Conservation (phyloP, 2,113 vertebrate genomes). For the Podarcis cretensis region DNA sequence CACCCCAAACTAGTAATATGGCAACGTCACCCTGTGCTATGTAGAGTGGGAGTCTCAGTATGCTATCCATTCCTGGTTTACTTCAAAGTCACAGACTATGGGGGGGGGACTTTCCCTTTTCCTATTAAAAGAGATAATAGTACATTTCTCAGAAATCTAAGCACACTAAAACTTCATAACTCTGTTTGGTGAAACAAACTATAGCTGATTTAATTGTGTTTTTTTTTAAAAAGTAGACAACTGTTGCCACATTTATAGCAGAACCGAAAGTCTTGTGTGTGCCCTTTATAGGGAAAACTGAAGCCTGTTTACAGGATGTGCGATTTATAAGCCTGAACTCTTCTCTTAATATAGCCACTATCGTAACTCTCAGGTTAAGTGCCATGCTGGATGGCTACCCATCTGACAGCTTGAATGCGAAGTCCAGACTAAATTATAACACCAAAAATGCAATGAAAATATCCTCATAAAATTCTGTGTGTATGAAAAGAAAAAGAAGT, state of each 20-base stretch:
- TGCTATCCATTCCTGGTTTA: slow-evolving; percentile 1
- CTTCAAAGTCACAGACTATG: not conserved
- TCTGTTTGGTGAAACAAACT: not conserved
- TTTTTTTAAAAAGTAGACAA: not conserved
- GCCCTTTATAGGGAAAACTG: slow-evolving; percentile 15
- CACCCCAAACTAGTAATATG: not conserved
- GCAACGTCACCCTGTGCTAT: not conserved
- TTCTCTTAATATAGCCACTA: slow-evolving; percentile 17
- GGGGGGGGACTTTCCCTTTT: not conserved
- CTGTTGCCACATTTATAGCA: slow-evolving; percentile 21
- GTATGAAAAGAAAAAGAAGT: not conserved
- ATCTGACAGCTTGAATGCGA: not conserved
- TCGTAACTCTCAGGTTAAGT: slow-evolving; percentile 24
- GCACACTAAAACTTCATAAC: slow-evolving; percentile 3
- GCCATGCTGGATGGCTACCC: slow-evolving; percentile 19
- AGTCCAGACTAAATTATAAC: slow-evolving; percentile 27
- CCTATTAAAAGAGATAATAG: not conserved
- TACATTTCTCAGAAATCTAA: slow-evolving; percentile 13
- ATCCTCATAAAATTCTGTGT: slow-evolving; percentile 12
- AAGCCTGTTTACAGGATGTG: not conserved
- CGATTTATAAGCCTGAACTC: slow-evolving; percentile 21
- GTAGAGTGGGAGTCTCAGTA: not conserved
- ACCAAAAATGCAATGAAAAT: not conserved
- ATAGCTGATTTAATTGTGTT: not conserved
- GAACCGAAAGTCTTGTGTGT: not conserved